Evolutionary conservation across 1,140 invertebrate species (phyloP).

Genomic region (Pectinophora gossypiella): DNA sequence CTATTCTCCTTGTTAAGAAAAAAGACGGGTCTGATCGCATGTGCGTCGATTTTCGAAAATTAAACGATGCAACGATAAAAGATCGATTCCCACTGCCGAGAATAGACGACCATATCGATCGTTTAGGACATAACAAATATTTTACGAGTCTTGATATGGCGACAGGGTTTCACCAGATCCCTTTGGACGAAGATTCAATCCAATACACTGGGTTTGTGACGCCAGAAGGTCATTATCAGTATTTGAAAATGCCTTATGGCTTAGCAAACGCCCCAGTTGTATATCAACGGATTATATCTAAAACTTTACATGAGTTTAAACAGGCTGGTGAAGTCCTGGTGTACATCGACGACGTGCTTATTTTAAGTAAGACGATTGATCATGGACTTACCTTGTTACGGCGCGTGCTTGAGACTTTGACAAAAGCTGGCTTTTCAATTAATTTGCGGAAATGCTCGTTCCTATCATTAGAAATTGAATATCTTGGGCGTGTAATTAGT

Average conservation of each 20-base stretch:
- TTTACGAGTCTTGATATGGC: slow-evolving; percentile 13
- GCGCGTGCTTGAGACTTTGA: neutral
- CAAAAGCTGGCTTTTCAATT: slow-evolving; percentile 7
- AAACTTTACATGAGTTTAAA: neutral
- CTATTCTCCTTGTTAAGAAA: slow-evolving; percentile 21
- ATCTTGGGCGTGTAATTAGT: too few species aligned
- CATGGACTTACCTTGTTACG: neutral
- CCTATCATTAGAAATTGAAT: too few species aligned
- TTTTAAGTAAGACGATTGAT: neutral
- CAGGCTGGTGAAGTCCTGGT: neutral
- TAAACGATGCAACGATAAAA: neutral
- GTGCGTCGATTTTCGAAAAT: too few species aligned
- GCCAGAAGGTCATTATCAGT: slow-evolving; percentile 14
- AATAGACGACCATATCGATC: slow-evolving; percentile 1
- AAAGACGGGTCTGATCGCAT: too few species aligned
- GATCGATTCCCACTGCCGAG: neutral
- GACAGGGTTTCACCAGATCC: slow-evolving; percentile 14
- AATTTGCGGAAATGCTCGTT: slow-evolving; percentile 1
- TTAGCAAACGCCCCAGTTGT: slow-evolving; percentile 6
- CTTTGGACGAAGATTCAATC: too few species aligned
- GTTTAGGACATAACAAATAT: slow-evolving; percentile 11
- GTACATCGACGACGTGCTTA: slow-evolving; percentile 3
- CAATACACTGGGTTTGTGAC: too few species aligned
- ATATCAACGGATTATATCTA: slow-evolving; percentile 6
- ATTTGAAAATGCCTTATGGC: slow-evolving; percentile 16